These are phyloP conservation scores for Sebastiscus tertius DNA, from an alignment of 2,797 vertebrate species.

Conservation along the genomic window DNA sequence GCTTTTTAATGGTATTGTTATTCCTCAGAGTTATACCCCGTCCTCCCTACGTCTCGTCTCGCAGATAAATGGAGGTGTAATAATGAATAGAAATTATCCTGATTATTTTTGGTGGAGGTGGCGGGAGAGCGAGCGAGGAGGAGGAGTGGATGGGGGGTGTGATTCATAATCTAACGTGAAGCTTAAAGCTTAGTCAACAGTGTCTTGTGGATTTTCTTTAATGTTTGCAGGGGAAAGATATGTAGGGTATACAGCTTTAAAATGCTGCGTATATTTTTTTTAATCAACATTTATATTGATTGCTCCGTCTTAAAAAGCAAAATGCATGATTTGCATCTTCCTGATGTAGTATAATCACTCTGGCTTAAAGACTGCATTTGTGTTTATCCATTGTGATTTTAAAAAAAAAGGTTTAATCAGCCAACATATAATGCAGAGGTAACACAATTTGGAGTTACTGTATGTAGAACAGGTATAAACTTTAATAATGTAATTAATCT, in stretches of 20 bases:
- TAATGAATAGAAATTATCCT: slow-evolving; percentile 84
- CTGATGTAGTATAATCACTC: background rate
- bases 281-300: background rate
- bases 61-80: slow-evolving; percentile 82
- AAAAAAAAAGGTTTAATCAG: background rate
- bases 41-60: slow-evolving; percentile 77
- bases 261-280: background rate
- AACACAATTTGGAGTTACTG: background rate
- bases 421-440: background rate
- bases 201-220: slow-evolving; percentile 28
- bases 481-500: background rate
- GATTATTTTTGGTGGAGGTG: slow-evolving; percentile 73
- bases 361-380: background rate
- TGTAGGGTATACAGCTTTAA: background rate
- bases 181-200: slow-evolving; percentile 64
- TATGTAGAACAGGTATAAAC: background rate
- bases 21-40: slow-evolving; percentile 87
- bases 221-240: background rate
- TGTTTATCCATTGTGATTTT: background rate
- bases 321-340: background rate
- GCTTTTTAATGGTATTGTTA: slow-evolving; percentile 97
- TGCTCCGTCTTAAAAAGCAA: background rate
- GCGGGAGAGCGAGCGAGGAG: slow-evolving; percentile 34
- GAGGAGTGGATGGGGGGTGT: background rate
- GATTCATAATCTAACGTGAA: slow-evolving; percentile 60